Evolutionary conservation across 2,113 vertebrate genomes (phyloP), one percentile per base, ranked within the genome.

Genomic region (Peromyscus maniculatus): DNA sequence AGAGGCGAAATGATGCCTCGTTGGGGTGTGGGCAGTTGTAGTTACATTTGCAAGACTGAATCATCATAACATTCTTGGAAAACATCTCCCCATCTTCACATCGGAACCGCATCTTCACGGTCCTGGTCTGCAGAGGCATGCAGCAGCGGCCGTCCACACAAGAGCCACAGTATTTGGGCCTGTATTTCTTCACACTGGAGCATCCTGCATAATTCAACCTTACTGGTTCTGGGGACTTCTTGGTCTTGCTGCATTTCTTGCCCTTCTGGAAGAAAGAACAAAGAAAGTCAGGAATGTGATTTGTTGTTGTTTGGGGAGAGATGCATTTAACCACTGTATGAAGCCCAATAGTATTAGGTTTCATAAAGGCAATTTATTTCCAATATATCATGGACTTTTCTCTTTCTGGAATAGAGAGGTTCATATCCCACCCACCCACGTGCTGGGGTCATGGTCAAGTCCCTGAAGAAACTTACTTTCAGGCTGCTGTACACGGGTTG

Each of bases 11-110:
- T 28, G 99, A 99, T 39, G 99, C 99, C 96, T 99, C 99, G 0
- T 98, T 99, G 86, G 98, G 97, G 2, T 99, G 99, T 0, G 99
- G 99, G 87, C 99, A 99, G 98, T 99, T 99, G 98, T 99, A 99
- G 98, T 97, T 99, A 99, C 99, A 99, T 93, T 99, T 99, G 99
- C 99, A 99, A 97, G 99, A 99, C 99, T 99, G 99, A 96, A 99
- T 99, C 99, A 99, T 99, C 99, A 99, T 99, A 97, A 99, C 98
- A 1, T 99, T 99, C 99, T 99, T 99, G 98, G 99, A 99, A 99
- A 99, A 99, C 98, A 98, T 99, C 98, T 99, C 99, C 24, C 99
- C 99, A 0, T 99, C 99, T 4, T 99, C 99, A 0, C 99, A 99
- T 95, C 98, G 99, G 99, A 99, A 99, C 91, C 99, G 99, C 98